phyloP scores from a whole-genome alignment of 1,140 invertebrate species.

The Chironomus striatipennis region DNA sequence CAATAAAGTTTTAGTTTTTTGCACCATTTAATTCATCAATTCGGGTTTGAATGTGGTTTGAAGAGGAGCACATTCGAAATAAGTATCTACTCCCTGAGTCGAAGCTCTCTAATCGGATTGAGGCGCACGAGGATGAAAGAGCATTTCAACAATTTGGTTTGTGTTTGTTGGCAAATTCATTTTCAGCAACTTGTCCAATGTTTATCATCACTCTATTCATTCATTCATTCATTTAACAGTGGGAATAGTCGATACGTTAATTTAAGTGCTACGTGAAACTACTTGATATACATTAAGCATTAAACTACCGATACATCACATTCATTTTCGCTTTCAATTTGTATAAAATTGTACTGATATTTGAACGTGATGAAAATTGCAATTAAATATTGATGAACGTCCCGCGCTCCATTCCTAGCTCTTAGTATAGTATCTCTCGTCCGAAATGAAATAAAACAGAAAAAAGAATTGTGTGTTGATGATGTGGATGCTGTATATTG shows the following conservation, averaged over 20 bases:
- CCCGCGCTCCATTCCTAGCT: too few species aligned
- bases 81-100: not conserved
- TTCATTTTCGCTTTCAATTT: slow-evolving; percentile 14
- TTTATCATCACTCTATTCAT: not conserved
- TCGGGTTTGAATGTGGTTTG: not conserved
- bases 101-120: not conserved
- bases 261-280: slow-evolving; percentile 2
- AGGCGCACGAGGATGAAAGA: not conserved
- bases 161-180: too few species aligned
- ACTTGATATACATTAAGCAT: not conserved
- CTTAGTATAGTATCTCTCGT: too few species aligned
- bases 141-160: too few species aligned
- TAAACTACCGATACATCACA: not conserved
- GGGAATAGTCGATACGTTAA: not conserved
- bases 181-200: not conserved
- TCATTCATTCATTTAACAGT: not conserved
- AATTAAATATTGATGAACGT: slow-evolving; percentile 5
- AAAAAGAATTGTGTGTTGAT: too few species aligned
- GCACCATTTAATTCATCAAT: slow-evolving; percentile 13
- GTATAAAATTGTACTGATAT: slow-evolving; percentile 14
- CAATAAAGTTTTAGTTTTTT: slow-evolving; percentile 4
- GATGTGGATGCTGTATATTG: too few species aligned
- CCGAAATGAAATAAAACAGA: too few species aligned
- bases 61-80: not conserved
- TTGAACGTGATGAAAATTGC: slow-evolving; percentile 7